phyloP scores from a whole-genome alignment of 2,797 vertebrate genomes.

The Myotis planiceps region DNA sequence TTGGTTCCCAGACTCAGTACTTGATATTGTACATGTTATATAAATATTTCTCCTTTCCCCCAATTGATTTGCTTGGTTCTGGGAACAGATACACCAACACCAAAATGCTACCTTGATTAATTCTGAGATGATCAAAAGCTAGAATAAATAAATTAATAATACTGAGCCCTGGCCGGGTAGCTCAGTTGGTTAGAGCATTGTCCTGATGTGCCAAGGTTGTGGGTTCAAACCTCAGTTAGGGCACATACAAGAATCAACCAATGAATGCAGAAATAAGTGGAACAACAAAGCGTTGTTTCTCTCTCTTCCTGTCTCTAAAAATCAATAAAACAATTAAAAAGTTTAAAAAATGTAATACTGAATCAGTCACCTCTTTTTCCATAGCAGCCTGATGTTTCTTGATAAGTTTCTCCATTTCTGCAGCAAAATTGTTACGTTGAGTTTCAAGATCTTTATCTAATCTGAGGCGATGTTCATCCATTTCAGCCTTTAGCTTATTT shows the following conservation, averaged over 20 bases:
- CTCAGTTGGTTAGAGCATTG: background rate
- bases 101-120: constrained; percentile 61
- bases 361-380: constrained; percentile 95
- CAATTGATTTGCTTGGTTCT: constrained; percentile 67
- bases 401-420: constrained; percentile 98
- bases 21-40: constrained; percentile 57
- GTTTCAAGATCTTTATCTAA: constrained; percentile 99
- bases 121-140: constrained; percentile 52
- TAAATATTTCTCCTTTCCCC: constrained; percentile 63
- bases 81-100: constrained; percentile 70
- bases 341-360: background rate
- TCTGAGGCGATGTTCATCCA: constrained; percentile 98
- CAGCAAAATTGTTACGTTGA: constrained; percentile 96
- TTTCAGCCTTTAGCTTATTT: constrained; percentile 98
- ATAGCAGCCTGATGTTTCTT: constrained; percentile 98
- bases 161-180: background rate
- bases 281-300: background rate
- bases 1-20: constrained; percentile 24
- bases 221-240: background rate
- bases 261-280: background rate
- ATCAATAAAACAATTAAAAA: background rate
- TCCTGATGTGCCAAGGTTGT: background rate
- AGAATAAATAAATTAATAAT: constrained; percentile 56
- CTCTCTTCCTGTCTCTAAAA: background rate
- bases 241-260: background rate